These are phyloP conservation scores for Apostichopus leukothele DNA, from an alignment of 53 echinoderm and acorn worm species.

Conservation along the genomic window DNA sequence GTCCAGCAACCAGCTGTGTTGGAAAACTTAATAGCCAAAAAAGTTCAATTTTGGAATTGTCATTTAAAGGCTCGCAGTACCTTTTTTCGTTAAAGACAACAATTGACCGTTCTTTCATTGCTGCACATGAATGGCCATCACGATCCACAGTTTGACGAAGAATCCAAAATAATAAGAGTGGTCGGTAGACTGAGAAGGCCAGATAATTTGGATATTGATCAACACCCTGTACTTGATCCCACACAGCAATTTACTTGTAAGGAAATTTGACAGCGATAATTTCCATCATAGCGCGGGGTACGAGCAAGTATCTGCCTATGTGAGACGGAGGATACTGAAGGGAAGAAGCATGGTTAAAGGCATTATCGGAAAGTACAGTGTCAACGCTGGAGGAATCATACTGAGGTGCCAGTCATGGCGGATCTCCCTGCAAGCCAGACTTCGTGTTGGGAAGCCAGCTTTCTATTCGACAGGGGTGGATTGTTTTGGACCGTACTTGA, in stretches of 20 bases:
- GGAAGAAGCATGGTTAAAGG: conserved; percentile 38
- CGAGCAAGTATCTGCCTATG: conserved; percentile 42
- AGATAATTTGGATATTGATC: conserved; percentile 2
- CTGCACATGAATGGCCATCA: no score
- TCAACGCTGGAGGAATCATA: conserved; percentile 41
- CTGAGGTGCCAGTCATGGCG: conserved; percentile 54
- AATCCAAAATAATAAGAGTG: conserved; percentile 42
- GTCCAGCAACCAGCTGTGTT: conserved; percentile 16
- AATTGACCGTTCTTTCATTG: no score
- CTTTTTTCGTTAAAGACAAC: no score
- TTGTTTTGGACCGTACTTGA: conserved; percentile 54
- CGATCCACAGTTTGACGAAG: conserved; percentile 32
- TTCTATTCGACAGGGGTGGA: conserved; percentile 63
- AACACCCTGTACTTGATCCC: conserved; percentile 44
- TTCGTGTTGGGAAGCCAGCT: conserved; percentile 55
- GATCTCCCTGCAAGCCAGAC: conserved; percentile 54
- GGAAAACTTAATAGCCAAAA: no score
- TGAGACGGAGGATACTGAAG: conserved; percentile 38
- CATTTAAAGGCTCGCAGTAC: no score
- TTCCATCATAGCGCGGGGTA: conserved; percentile 32
- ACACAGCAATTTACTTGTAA: conserved; percentile 22
- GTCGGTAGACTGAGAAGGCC: conserved; percentile 45
- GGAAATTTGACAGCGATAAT: conserved; percentile 24
- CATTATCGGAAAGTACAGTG: conserved; percentile 41
- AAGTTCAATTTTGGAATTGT: no score